phyloP scores from a whole-genome alignment of 1,140 invertebrate species.

The Schlechtendalia chinensis region DNA sequence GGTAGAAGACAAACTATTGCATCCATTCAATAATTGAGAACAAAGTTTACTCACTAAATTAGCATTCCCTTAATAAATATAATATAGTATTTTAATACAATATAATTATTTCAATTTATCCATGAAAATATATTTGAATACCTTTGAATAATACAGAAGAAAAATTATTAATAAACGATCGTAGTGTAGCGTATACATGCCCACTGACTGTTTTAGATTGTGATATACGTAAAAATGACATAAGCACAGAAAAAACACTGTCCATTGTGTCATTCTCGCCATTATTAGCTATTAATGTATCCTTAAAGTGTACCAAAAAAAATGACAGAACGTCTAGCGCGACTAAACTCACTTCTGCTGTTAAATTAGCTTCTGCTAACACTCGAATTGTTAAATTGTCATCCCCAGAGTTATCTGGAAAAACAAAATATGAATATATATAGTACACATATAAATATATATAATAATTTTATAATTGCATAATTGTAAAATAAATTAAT shows the following conservation, averaged over 20 bases:
- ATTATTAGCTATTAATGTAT: slow-evolving; percentile 64
- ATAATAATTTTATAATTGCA: too few species aligned
- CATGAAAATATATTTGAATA: slow-evolving; percentile 54
- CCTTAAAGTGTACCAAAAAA: slow-evolving; percentile 78
- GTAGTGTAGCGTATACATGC: slow-evolving; percentile 85
- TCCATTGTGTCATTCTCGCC: slow-evolving; percentile 75
- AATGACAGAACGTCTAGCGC: slow-evolving; percentile 81
- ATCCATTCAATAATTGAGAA: slow-evolving; percentile 75
- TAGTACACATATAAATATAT: neutral
- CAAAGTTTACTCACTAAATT: slow-evolving; percentile 80
- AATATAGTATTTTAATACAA: neutral
- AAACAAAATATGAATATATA: neutral
- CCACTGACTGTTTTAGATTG: slow-evolving; percentile 87
- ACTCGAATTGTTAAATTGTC: slow-evolving; percentile 64
- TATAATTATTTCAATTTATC: neutral
- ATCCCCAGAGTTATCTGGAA: slow-evolving; percentile 56
- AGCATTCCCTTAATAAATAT: slow-evolving; percentile 66
- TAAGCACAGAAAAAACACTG: slow-evolving; percentile 77
- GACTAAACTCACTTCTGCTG: slow-evolving; percentile 85
- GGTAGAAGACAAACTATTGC: slow-evolving; percentile 74
- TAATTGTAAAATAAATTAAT: too few species aligned
- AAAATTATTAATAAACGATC: slow-evolving; percentile 89
- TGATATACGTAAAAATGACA: slow-evolving; percentile 81
- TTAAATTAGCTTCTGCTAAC: slow-evolving; percentile 80
- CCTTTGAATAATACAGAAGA: slow-evolving; percentile 78